Base-by-base conservation (phyloP, 2,888 invertebrate species). In the Scaptomyza polygonia region DNA sequence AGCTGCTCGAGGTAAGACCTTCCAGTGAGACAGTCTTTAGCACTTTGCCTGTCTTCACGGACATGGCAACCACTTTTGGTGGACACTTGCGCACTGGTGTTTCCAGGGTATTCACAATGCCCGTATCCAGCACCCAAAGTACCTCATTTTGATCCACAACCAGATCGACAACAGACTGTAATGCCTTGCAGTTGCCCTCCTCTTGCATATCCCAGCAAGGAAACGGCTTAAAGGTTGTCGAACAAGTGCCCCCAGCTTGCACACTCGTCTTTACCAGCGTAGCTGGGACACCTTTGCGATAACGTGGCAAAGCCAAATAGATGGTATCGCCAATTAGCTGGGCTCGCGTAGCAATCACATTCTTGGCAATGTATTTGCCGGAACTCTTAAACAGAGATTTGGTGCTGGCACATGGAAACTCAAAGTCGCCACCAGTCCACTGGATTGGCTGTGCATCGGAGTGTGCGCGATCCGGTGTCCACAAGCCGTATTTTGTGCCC, bases 111-210 rank as follows among this genome's bases (percentile, higher is more conserved):
- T 96, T 94, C 0, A 95, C 93, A 44, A 95, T 93, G 12, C 96
- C 96, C 11, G 93, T 93, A 86, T 96, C 96, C 67, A 96, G 91
- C 0, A 94, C 93, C 96, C 96, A 96, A 8, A 96, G 92, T 67
- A 94, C 93, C 47, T 94, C 94, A 89, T 95, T 93, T 40, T 90
- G 90, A 73, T 95, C 94, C 27, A 94, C 89, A 87, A 93, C 92
- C 53, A 95, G 90, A 84, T 96, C 96, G 0, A 96, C 94, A 1
- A 94, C 95, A 55, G 94, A 95, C 81, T 96, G 95, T 16, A 96
- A 91, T 0, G 93, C 93, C 32, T 93, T 92, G 84, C 93, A 95
- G 91, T 93, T 94, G 59, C 93, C 94, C 73, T 94, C 93, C 79
- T 94, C 94, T 85, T 96, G 95, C 56, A 93, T 91, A 3, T 93